Base-by-base conservation (phyloP, 2,113 vertebrate genomes). In the Todiramphus chloris region DNA sequence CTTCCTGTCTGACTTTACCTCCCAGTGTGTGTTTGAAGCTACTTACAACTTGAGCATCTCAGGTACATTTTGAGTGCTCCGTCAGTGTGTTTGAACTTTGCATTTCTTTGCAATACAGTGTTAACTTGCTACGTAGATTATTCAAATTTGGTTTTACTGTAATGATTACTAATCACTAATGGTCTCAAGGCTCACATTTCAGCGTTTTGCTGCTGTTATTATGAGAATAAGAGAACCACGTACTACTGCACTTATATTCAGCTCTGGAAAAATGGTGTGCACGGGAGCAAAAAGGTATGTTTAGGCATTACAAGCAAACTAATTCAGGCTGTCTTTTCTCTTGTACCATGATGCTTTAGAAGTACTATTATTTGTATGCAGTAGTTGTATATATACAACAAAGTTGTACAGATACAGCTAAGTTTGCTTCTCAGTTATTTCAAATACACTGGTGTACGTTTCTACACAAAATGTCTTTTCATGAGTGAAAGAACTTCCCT, bases 171-270 rank as follows among this genome's bases (percentile, higher is more conserved):
- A 6, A 28, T 94, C 70, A 63, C 48, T 97, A 76, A 97, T 13
- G 12, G 10, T 77, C 73, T 87, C 93, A 53, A 69, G 37, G 3
- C 83, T 85, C 48, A 27, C 63, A 10, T 97, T 98, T 93, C 78
- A 99, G 99, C 99, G 99, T 97, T 99, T 99, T 98, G 99, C 99
- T 97, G 99, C 99, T 5, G 99, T 99, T 53, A 99, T 99, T 94
- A 99, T 99, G 99, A 99, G 99, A 98, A 99, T 99, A 98, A 98
- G 99, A 98, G 99, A 99, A 91, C 99, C 99, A 58, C 98, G 99
- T 81, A 99, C 99, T 69, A 99, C 99, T 35, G 99, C 99, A 8
- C 98, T 99, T 81, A 99, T 99, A 96, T 99, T 99, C 98, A 99
- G 99, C 95, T 99, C 99, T 73, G 99, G 99, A 43, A 99, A 99